These are phyloP conservation scores for Tragelaphus scriptus DNA, from an alignment of 2,113 vertebrate species.

Conservation along the genomic window DNA sequence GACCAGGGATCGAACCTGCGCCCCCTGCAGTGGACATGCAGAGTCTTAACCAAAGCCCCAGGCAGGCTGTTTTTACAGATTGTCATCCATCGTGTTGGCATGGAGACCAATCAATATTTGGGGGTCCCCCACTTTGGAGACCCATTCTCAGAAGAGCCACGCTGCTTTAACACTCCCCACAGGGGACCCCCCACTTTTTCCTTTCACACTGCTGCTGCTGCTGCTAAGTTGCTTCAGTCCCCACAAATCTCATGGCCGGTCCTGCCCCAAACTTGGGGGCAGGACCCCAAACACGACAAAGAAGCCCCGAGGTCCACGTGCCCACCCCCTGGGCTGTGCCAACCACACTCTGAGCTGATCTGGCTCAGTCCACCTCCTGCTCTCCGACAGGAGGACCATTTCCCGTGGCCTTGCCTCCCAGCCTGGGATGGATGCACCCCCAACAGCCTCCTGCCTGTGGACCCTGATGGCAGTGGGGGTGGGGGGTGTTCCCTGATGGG, in stretches of 20 bases:
- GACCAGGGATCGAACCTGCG: neutral
- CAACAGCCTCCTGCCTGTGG: fast-evolving
- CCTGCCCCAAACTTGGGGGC: fast-evolving
- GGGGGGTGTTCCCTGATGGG: neutral
- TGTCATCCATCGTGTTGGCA: neutral
- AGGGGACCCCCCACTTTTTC: neutral
- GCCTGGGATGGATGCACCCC: neutral
- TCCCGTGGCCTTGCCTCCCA: fast-evolving
- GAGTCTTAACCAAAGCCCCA: neutral
- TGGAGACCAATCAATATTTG: neutral
- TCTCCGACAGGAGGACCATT: neutral
- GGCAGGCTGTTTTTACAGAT: fast-evolving
- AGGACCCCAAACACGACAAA: neutral
- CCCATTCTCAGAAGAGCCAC: fast-evolving
- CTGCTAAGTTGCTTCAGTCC: no score
- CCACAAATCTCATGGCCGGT: fast-evolving
- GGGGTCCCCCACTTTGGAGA: fast-evolving
- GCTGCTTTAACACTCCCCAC: fast-evolving
- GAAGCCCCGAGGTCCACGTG: fast-evolving
- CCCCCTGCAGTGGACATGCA: neutral
- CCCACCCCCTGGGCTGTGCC: fast-evolving
- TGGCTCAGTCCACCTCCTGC: fast-evolving
- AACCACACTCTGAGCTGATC: fast-evolving
- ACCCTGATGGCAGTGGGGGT: fast-evolving
- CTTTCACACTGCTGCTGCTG: neutral